Conservation (phyloP, 2,888 invertebrate species). For the Geophilus truncorum region DNA sequence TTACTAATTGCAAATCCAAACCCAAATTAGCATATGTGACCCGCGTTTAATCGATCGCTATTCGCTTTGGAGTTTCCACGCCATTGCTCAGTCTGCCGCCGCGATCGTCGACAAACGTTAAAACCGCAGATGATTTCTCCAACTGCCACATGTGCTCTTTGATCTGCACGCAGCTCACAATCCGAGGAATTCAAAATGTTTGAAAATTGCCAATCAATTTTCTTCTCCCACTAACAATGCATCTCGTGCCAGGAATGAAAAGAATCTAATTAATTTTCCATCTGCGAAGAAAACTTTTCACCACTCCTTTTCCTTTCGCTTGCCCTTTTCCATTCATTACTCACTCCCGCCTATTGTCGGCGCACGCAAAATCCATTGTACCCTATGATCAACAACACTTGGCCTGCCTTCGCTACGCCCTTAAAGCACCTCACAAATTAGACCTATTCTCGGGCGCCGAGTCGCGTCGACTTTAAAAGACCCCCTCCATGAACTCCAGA, state of each 20-base stretch:
- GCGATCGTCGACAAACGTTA: neutral
- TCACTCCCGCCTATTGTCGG: neutral
- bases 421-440: neutral
- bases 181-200: neutral
- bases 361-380: neutral
- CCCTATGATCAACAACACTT: neutral
- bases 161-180: neutral
- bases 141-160: neutral
- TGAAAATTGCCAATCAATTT: conserved; percentile 8
- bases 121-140: neutral
- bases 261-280: conserved; percentile 5
- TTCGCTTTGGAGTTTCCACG: too few relatives aligned
- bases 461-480: neutral
- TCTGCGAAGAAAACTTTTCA: neutral
- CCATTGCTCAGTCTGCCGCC: neutral
- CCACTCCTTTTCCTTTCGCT: neutral
- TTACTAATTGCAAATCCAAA: too few relatives aligned
- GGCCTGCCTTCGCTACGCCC: neutral
- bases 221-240: neutral
- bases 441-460: neutral
- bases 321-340: conserved; percentile 10
- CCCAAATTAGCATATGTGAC: too few relatives aligned
- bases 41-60: too few relatives aligned
- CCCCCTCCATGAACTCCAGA: neutral
- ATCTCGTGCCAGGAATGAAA: neutral